Base-by-base conservation (phyloP, 2,113 vertebrate species). In the Monopterus albus region DNA sequence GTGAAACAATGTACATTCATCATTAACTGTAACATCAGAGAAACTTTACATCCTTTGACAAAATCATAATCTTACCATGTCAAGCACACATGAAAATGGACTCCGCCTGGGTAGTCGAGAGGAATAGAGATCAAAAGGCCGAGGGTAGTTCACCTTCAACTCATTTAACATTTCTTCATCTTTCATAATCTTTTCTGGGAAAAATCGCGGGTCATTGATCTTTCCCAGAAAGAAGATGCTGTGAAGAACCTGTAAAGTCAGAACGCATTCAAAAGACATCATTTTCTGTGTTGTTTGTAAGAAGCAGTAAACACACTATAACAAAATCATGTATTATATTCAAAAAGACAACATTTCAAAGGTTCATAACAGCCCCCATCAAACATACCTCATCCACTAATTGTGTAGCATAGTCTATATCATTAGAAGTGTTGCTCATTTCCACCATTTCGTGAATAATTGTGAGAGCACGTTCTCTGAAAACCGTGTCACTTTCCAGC, bases 311-410 rank as follows among this genome's bases (percentile, higher is more conserved):
- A 10, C n/a, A 11, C 23, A 33, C 13, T 0, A 33, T 36, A 6
- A 29, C 13, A 31, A 2, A 1, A 2, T 1, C 7, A 58, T 26
- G 12, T 0, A 43, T 40, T 33, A 26, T 14, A 18, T 33, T 4
- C 7, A n/a, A 18, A 18, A 70, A 21, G 1, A 2, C 10, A 42
- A 14, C 1, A 51, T n/a, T n/a, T n/a, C n/a, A n/a, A n/a, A n/a
- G n/a, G n/a, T n/a, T n/a, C n/a, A 23, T n/a, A 13, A 45, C 39
- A 46, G 29, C 14, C 10, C 1, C 1, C 4, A 7, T 61, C 39
- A 49, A 17, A 64, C 62, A 7, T 61, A 84, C 82, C 69, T 84
- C 82, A 29, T 84, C 82, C 33, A 81, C 21, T 3, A 71, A 61
- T 9, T 0, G 1, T 6, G 33, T 31, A n/a, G 18, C 36, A 5